Base-by-base conservation (phyloP, 2,797 vertebrate species). In the Selene dorsalis region DNA sequence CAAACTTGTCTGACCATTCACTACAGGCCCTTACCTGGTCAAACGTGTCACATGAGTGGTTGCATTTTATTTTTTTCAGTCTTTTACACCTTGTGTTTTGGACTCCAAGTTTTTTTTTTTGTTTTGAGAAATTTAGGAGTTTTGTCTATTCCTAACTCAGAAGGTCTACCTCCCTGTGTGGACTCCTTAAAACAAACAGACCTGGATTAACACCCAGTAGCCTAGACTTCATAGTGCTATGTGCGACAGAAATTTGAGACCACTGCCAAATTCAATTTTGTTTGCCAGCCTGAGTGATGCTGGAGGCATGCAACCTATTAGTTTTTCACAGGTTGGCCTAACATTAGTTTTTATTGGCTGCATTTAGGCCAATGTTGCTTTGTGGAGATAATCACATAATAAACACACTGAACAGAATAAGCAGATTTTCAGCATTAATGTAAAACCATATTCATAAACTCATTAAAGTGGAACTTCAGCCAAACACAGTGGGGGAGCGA, bases 271-370 rank as follows among this genome's bases (percentile, higher is more conserved):
- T 47, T 82, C 16, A 63, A 43, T 80, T 67, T 77, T 35, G 47
- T 69, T 83, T 80, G 83, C 86, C 82, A 83, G 75, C 45, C 39
- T 55, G 56, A 53, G 66, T 28, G 77, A 83, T 87, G 65, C 56
- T 69, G 63, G 69, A 80, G 69, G 69, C 55, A 75, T 82, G 72
- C 69, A 62, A 74, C 56, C 75, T 69, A 76, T 88, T 86, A 50
- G 18, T 69, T 70, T 79, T 75, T 79, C 66, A 73, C 55, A 77
- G 66, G 74, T 67, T 76, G 69, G 80, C 77, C 63, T 69, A 63
- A 58, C 41, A 50, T 64, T 82, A 66, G 55, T 53, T 71, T 82
- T 80, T 59, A 69, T 56, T 77, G 68, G 75, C 47, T 62, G 38
- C 28, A 2, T 74, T 39, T 50, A 55, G 56, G 60, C 62, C 50